Evolutionary conservation across 2,797 vertebrate species (phyloP), one percentile per base, ranked within the genome.

Genomic region (Neosilurus hyrtlii): DNA sequence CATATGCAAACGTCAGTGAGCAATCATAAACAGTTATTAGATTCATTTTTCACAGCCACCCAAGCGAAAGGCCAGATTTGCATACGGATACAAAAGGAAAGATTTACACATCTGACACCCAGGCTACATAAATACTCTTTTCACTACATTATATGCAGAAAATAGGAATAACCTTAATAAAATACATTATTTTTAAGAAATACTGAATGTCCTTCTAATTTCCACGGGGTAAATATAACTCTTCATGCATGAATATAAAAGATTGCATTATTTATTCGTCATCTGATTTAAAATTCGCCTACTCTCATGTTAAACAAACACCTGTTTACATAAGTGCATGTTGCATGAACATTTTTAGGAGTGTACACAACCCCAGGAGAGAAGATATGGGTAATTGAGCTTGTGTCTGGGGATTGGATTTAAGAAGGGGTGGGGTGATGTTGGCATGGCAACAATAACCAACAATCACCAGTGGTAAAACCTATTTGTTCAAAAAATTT

Each of bases 11-110:
- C 90, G 89, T 91, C 92, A 91, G 88, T 88, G 88, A 90, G 87
- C 89, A 92, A 92, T 93, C 92, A 92, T 91, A 91, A 93, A 92
- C 90, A 91, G 92, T 94, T 91, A 92, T 91, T 89, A 82, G 87
- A 87, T 88, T 81, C 86, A 83, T 90, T 88, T 89, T 88, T 88
- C 86, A 79, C 78, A 86, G 62, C 30, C 83, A 74, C 87, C 84
- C 77, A 81, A 82, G 87, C 87, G 84, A 92, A 93, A 92, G 89
- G 89, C 83, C 90, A 90, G 51, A 93, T 93, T 93, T 91, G 88
- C 92, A 94, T 93, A 91, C 86, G 67, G 83, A 86, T 88, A 91
- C 87, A 90, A 91, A 91, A 89, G 88, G 82, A 83, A 80, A 43
- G 79, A 74, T 14, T 49, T 49, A 20, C 26, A 30, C 30, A n/a